These are phyloP conservation scores for Melipona bicolor DNA, from an alignment of 2,888 invertebrate species.

Conservation along the genomic window DNA sequence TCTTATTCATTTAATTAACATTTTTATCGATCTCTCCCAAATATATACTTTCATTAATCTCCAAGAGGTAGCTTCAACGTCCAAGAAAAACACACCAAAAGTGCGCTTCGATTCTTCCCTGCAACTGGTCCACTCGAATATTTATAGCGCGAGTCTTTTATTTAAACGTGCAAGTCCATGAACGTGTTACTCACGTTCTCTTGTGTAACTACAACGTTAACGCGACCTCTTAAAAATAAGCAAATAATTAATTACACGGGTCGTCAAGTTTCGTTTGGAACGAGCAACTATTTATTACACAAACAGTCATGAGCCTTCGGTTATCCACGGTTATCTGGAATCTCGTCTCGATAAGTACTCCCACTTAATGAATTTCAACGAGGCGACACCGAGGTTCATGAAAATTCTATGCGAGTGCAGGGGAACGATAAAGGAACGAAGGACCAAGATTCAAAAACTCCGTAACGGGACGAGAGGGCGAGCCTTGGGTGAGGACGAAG, in stretches of 20 bases:
- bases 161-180: too few species aligned
- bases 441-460: constrained; percentile 36
- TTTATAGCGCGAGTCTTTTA: too few species aligned
- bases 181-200: too few species aligned
- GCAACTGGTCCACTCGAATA: too few species aligned
- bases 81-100: too few species aligned
- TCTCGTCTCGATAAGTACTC: constrained; percentile 5
- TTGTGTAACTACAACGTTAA: too few species aligned
- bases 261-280: background rate
- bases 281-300: background rate
- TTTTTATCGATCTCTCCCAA: too few species aligned
- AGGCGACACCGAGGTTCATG: constrained; percentile 8
- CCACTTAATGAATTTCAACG: constrained; percentile 33
- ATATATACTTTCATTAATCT: too few species aligned
- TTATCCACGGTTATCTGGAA: background rate
- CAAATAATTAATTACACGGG: background rate
- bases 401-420: constrained; percentile 49
- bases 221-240: too few species aligned
- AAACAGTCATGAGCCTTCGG: background rate
- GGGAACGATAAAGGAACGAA: constrained; percentile 22
- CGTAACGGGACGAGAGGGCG: constrained; percentile 21
- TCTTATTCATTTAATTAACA: too few species aligned
- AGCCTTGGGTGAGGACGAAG: constrained; percentile 34
- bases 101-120: too few species aligned
- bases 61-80: too few species aligned